A percentile compares a stretch with the other conserved stretches of the same genome.
These are phyloP conservation scores for Anthopleura xanthogrammica DNA, from an alignment of 92 coral and sea anemone genomes.

Conservation along the genomic window DNA sequence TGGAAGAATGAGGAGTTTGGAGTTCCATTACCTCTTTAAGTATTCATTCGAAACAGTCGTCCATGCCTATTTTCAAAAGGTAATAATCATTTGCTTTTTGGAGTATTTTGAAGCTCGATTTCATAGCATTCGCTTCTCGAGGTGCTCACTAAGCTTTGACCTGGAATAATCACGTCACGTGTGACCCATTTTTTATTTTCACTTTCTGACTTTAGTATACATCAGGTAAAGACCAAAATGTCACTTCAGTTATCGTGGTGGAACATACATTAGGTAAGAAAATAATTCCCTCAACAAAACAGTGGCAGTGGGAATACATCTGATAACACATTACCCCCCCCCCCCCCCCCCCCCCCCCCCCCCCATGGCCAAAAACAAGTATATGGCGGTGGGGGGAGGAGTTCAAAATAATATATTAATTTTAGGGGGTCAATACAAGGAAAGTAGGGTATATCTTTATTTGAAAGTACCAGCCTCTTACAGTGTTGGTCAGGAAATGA, in stretches of 20 bases:
- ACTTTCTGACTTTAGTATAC: slow-evolving; percentile 56
- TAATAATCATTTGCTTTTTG: slow-evolving; percentile 9
- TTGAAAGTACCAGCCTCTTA: too few species aligned
- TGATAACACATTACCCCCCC: background rate
- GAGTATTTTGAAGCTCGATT: background rate
- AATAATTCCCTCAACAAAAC: background rate
- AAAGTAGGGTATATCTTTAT: too few species aligned
- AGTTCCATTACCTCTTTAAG: slow-evolving; percentile 71
- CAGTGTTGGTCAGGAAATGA: too few species aligned
- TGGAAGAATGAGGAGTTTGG: slow-evolving; percentile 47
- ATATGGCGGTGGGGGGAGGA: too few species aligned
- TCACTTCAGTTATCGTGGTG: slow-evolving; percentile 68
- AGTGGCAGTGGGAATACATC: background rate
- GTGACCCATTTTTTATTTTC: background rate
- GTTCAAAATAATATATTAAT: too few species aligned
- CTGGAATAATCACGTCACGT: background rate
- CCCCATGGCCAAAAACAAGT: background rate
- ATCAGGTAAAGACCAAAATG: slow-evolving; percentile 81
- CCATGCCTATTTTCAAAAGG: slow-evolving; percentile 91
- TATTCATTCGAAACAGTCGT: slow-evolving; percentile 87
- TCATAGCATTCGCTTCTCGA: background rate
- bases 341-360: slow-evolving; percentile 8
- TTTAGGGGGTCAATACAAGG: too few species aligned
- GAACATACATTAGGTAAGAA: slow-evolving; percentile 73
- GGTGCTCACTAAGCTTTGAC: background rate